Evolutionary conservation across 2,113 vertebrate species (phyloP).

Genomic region (Amphilophus citrinellus): DNA sequence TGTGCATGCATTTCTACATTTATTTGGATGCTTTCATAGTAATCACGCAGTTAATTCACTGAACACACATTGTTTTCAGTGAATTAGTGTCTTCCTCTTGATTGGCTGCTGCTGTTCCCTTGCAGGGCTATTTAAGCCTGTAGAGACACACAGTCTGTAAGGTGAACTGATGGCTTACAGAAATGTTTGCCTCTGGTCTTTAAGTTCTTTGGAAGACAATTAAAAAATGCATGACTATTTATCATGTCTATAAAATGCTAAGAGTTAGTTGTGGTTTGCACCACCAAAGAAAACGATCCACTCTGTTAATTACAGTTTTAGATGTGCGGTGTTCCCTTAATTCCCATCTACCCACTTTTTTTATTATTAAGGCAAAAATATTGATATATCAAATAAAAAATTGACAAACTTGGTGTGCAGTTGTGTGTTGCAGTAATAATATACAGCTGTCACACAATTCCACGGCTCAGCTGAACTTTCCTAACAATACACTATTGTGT

Average conservation of each 20-base stretch:
- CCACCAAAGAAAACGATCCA: background rate
- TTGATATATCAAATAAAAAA: too few species aligned
- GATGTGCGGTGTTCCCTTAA: too few species aligned
- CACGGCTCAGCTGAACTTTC: too few species aligned
- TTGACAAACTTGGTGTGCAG: too few species aligned
- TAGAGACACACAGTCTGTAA: background rate
- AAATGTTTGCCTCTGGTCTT: background rate
- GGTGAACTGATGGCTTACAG: background rate
- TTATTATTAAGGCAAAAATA: background rate
- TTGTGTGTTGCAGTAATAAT: too few species aligned
- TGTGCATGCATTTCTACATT: background rate
- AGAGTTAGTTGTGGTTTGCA: background rate
- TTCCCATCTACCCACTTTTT: too few species aligned
- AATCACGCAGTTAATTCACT: background rate
- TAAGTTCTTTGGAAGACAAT: background rate
- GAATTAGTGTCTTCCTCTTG: background rate
- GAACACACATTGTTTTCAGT: background rate
- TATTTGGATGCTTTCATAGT: background rate
- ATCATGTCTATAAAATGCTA: background rate
- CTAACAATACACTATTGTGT: too few species aligned
- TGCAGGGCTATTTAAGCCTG: slow-evolving; percentile 4
- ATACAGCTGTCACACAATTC: too few species aligned
- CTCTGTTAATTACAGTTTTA: too few species aligned
- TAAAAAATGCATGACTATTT: background rate
- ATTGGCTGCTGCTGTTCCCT: slow-evolving; percentile 3